Evolutionary conservation across 2,113 vertebrate genomes (phyloP).

Genomic region (Osmerus mordax): DNA sequence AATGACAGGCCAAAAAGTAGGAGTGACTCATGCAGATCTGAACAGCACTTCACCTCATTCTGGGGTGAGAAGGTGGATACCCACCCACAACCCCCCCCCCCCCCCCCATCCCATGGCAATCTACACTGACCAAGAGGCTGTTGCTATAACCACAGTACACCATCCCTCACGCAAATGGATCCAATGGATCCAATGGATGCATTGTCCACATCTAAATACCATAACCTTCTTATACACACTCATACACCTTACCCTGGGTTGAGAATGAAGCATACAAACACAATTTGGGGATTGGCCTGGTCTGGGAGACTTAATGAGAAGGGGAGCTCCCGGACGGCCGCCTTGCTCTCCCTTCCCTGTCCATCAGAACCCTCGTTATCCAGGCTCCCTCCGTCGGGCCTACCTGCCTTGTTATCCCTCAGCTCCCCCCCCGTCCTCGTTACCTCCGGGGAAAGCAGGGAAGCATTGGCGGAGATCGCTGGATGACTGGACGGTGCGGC

Average conservation of each 20-base stretch:
- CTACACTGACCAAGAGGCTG: too few species aligned
- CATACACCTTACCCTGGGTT: constrained; percentile 8
- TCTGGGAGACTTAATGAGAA: constrained; percentile 56
- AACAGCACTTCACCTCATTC: not conserved
- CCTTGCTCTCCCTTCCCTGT: constrained; percentile 42
- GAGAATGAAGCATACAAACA: constrained; percentile 24
- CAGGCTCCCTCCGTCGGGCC: constrained; percentile 36
- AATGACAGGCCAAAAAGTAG: not conserved
- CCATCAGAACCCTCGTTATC: constrained; percentile 64
- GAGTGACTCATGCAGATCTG: not conserved
- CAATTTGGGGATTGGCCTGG: constrained; percentile 29
- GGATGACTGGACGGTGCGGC: constrained; percentile 31
- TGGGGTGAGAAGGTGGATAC: too few species aligned
- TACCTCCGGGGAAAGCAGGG: constrained; percentile 34
- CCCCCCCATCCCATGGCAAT: too few species aligned
- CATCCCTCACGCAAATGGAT: too few species aligned
- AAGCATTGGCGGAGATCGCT: constrained; percentile 40
- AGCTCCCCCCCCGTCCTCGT: constrained; percentile 56
- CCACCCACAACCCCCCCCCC: too few species aligned
- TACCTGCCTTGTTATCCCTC: constrained; percentile 56
- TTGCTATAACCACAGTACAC: too few species aligned
- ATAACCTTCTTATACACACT: not conserved
- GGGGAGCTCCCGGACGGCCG: constrained; percentile 38
- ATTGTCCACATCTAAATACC: too few species aligned
- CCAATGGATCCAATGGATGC: too few species aligned